phyloP scores from a whole-genome alignment of 2,113 vertebrate genomes.

The Stomatorhinus ivindoensis region DNA sequence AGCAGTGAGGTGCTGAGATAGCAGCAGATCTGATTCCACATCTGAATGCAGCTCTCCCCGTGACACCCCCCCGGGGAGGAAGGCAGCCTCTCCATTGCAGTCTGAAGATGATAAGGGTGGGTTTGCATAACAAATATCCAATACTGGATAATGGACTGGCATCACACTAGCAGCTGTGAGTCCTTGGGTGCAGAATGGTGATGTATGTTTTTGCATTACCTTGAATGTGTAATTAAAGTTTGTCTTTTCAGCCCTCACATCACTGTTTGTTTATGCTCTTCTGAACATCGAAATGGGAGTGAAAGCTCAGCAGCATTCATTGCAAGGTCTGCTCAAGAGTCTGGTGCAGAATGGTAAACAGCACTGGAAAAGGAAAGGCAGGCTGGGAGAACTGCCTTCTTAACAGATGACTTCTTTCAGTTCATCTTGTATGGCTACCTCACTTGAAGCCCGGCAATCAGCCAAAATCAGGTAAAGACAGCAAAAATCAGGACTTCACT shows the following conservation, averaged over 20 bases:
- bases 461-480: not conserved
- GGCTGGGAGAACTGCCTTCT: not conserved
- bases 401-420: not conserved
- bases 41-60: not conserved
- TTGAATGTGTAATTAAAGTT: not conserved
- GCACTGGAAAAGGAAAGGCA: not conserved
- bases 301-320: not conserved
- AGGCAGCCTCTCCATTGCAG: not conserved
- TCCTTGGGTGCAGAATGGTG: not conserved
- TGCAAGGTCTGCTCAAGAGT: not conserved
- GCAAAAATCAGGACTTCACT: not conserved
- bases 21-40: constrained; percentile 2
- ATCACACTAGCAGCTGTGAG: not conserved
- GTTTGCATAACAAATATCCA: not conserved
- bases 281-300: not conserved
- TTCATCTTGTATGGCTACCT: not conserved
- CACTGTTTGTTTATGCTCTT: not conserved
- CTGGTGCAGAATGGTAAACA: not conserved
- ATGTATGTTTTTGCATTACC: not conserved
- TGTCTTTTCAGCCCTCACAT: not conserved
- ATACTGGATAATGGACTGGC: not conserved
- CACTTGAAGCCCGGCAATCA: not conserved
- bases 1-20: not conserved
- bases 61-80: not conserved
- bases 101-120: not conserved